Base-by-base conservation (phyloP, 2,797 vertebrate species). In the Labeo calbasu region DNA sequence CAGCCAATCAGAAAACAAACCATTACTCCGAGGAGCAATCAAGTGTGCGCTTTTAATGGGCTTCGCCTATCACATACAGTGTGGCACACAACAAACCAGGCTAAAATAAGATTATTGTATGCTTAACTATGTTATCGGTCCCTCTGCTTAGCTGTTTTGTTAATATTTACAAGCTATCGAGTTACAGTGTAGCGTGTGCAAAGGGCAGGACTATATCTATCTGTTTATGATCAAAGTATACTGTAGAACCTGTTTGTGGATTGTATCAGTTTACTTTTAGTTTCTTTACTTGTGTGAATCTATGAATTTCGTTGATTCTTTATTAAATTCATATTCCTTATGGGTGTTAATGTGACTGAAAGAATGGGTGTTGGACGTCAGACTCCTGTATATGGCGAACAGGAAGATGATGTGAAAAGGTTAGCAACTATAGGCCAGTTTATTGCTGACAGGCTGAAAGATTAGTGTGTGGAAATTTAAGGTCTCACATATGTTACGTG, bases 31-130 rank as follows among this genome's bases (percentile, higher is more conserved):
- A 3, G 36, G 61, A 36, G 13, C 53, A 76, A 36, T 69, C 66
- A 68, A 46, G 19, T 25, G 13, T 17, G 51, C 0, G 13, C 53
- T 73, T 53, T 57, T 73, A 76, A 65, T 82, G 25, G 50, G 25
- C 7, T 19, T 19, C n/a, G n/a, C 63, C 53, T 81, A 32, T 82
- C 63, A 65, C 28, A 71, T 28, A 36, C 10, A 40, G 11, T 50
- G 59, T n/a, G 21, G 72, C 50, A 11, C 40, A 21, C 57, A 66
- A 71, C 4, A 40, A 73, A 53, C 50, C 28, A n/a, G 66, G 71
- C 63, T 84, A 81, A 85, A 81, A 32, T 79, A 83, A 85, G 78
- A 76, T 78, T 65, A 71, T 66, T 84, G 65, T 79, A 46, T 51
- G 14, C 28, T 85, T 12, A 46, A 78, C 48, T 48, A 78, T 83